Conservation (phyloP, 2,113 vertebrate species). For the Porphyrio hochstetteri region DNA sequence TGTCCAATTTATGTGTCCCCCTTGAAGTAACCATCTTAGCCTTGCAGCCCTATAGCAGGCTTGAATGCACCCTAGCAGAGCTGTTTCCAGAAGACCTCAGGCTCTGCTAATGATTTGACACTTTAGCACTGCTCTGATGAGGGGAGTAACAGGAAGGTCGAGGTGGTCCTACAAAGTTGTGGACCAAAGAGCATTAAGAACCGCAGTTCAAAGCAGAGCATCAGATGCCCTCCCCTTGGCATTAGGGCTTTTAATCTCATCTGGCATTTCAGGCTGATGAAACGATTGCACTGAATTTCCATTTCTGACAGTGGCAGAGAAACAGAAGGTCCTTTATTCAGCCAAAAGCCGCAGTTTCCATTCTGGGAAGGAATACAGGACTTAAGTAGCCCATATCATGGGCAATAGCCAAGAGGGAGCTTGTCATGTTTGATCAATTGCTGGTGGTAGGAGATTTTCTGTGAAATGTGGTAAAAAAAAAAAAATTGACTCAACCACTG, state of each 20-base stretch:
- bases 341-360: conserved; percentile 19
- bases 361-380: conserved; percentile 21
- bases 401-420: conserved; percentile 1
- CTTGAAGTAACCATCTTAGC: not conserved
- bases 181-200: not conserved
- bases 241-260: conserved; percentile 12
- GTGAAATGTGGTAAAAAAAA: conserved; percentile 12
- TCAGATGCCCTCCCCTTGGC: not conserved
- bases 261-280: conserved; percentile 32
- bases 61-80: not conserved
- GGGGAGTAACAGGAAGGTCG: not conserved
- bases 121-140: not conserved
- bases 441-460: conserved; percentile 28
- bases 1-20: not conserved
- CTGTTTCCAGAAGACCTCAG: not conserved
- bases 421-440: conserved; percentile 55
- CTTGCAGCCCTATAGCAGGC: not conserved
- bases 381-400: conserved; percentile 1
- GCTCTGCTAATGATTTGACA: not conserved
- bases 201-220: not conserved
- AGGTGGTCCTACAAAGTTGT: not conserved
- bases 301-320: conserved; percentile 47
- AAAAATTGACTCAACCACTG: not conserved
- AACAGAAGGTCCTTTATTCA: conserved; percentile 65
- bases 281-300: conserved; percentile 45